Evolutionary conservation across 2,113 vertebrate species (phyloP), one percentile per base, ranked within the genome.

Genomic region (Arothron firmamentum): DNA sequence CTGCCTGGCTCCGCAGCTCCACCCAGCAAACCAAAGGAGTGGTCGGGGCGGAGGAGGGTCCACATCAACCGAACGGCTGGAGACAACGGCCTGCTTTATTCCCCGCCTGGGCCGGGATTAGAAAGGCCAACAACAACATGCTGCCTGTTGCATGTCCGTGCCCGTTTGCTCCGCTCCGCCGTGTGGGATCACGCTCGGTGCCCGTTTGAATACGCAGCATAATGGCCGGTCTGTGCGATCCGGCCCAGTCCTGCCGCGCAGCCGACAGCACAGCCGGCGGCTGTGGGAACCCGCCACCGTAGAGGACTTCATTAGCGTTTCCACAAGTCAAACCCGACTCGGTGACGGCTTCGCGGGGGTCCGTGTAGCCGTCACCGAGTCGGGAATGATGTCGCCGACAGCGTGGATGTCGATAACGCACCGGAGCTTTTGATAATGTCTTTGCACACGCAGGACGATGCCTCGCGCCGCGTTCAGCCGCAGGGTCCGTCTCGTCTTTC

Each of bases 71-170:
- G 48, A 60, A 63, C 53, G 65, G 59, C 34, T 51, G 59, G 49
- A 65, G 56, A 85, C 81, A 88, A 85, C 83, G 78, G 62, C 15
- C 60, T 60, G 59, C 74, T 83, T 82, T 67, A 83, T 82, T 60
- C 56, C 50, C 31, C 41, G 46, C 62, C 49, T 60, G 49, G 51
- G 72, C 53, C 18, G 53, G 49, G 47, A 68, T 70, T 41, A 76
- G 52, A 77, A 66, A 34, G 52, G 72, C 76, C 47, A 70, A 77
- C 65, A 50, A 80, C 49, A 70, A 58, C 63, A 65, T 53, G 59
- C 52, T 74, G 77, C 43, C 72, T 78, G 75, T 81, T 71, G 62
- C 20, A 65, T 20, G 55, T 51, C 28, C 56, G 71, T 51, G 57
- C 64, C 79, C 71, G 75, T 58, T 74, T 64, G 49, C 59, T 67